Conservation (phyloP, 1,140 invertebrate genomes). For the Lordiphosa collinella region DNA sequence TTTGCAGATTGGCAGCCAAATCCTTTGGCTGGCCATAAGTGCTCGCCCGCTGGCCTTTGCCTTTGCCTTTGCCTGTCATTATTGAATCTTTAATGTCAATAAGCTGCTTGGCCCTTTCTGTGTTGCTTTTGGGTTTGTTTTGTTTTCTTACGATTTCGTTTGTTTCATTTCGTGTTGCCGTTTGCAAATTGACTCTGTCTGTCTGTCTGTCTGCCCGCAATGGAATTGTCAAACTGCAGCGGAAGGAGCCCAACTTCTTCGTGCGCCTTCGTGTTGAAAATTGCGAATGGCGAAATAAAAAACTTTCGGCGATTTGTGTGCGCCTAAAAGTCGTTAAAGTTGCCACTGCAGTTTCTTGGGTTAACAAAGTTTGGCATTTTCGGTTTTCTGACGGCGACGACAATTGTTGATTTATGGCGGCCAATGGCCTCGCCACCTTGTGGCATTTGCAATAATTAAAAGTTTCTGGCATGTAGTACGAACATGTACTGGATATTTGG, state of each 20-base stretch:
- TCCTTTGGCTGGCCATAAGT: conserved; percentile 44
- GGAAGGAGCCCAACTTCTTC: conserved; percentile 22
- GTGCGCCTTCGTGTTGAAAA: conserved; percentile 62
- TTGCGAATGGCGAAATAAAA: conserved; percentile 40
- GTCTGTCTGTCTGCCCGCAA: conserved; percentile 24
- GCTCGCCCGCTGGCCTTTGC: neutral
- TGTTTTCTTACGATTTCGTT: neutral
- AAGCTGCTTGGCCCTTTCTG: conserved; percentile 7
- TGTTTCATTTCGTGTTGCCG: no score
- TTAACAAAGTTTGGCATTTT: neutral
- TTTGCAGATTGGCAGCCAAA: conserved; percentile 57
- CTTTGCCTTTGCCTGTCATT: conserved; percentile 12
- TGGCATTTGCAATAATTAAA: no score
- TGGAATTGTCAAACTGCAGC: conserved; percentile 62
- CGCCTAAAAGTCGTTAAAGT: conserved; percentile 56
- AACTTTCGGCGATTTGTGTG: conserved; percentile 61
- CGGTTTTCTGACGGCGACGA: conserved; percentile 7
- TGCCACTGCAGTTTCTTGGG: conserved; percentile 40
- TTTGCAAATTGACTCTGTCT: conserved; percentile 24
- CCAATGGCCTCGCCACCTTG: conserved; percentile 18
- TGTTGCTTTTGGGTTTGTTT: conserved; percentile 11
- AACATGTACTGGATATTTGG: no score
- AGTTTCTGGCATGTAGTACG: no score
- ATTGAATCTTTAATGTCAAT: conserved; percentile 77
- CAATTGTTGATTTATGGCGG: conserved; percentile 60